phyloP scores from a whole-genome alignment of 2,888 invertebrate genomes.

The Meiosimyza platycephala region DNA sequence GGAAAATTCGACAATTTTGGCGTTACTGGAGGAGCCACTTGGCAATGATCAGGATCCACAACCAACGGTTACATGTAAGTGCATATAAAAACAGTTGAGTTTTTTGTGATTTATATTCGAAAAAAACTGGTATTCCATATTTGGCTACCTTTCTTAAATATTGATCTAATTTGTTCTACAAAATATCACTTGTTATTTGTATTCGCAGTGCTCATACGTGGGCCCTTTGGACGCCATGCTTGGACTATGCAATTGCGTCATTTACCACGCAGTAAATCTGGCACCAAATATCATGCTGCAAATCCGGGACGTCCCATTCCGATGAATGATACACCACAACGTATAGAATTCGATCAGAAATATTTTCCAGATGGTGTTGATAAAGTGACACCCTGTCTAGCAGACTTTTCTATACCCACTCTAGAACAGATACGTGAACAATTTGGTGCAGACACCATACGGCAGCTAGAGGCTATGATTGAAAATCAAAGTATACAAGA shows the following conservation, averaged over 20 bases:
- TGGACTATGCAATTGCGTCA: slow-evolving; percentile 93
- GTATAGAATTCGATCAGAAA: slow-evolving; percentile 77
- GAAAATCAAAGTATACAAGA: slow-evolving; percentile 77
- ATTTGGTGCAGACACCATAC: slow-evolving; percentile 69
- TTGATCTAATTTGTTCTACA: too few species aligned
- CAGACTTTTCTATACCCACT: slow-evolving; percentile 91
- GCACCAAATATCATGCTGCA: slow-evolving; percentile 71
- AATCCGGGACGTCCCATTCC: slow-evolving; percentile 80
- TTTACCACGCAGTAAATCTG: slow-evolving; percentile 84
- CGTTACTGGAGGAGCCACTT: slow-evolving; percentile 89
- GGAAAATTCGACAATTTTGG: slow-evolving; percentile 89
- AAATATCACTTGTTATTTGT: too few species aligned
- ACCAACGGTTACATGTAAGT: slow-evolving; percentile 81
- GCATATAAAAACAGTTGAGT: slow-evolving; percentile 13
- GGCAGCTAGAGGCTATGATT: slow-evolving; percentile 78
- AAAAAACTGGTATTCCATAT: too few species aligned
- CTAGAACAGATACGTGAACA: slow-evolving; percentile 79
- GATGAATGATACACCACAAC: slow-evolving; percentile 75
- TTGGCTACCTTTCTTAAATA: background rate
- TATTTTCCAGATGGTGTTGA: slow-evolving; percentile 86
- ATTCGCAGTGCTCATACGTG: slow-evolving; percentile 82
- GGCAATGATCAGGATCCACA: slow-evolving; percentile 95
- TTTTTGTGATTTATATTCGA: too few species aligned
- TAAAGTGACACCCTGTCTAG: slow-evolving; percentile 82
- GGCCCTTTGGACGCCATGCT: slow-evolving; percentile 93